A percentile compares a stretch with the other conserved stretches of the same genome.
These are phyloP conservation scores for Andrena camellia DNA, from an alignment of 2,888 invertebrate genomes.

Conservation along the genomic window DNA sequence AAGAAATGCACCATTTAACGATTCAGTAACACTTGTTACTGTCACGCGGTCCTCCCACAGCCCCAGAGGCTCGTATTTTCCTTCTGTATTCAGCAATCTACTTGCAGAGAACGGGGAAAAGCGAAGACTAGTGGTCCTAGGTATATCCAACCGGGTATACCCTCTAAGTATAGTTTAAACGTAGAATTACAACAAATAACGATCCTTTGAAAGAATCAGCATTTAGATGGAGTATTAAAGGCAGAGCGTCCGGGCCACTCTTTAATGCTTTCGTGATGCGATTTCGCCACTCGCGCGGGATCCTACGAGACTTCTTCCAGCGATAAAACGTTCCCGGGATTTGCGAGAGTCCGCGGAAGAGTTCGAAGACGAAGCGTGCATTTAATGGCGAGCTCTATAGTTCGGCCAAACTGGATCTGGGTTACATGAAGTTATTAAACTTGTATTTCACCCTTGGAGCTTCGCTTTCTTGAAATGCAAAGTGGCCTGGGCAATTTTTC, in stretches of 20 bases:
- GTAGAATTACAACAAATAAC: slow-evolving; percentile 75
- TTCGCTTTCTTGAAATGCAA: neutral
- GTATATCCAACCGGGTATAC: slow-evolving; percentile 20
- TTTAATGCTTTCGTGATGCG: slow-evolving; percentile 57
- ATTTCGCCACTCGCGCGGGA: slow-evolving; percentile 41
- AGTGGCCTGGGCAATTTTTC: neutral
- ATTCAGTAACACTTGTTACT: too few relatives aligned
- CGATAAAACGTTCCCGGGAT: slow-evolving; percentile 38
- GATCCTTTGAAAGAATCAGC: slow-evolving; percentile 77
- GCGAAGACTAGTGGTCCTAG: slow-evolving; percentile 2
- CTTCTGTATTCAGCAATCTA: too few relatives aligned
- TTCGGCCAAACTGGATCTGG: neutral
- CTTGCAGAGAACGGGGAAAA: neutral
- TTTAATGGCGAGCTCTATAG: slow-evolving; percentile 23
- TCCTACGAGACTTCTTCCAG: slow-evolving; percentile 13
- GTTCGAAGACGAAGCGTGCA: slow-evolving; percentile 29
- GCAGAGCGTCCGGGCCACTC: slow-evolving; percentile 6
- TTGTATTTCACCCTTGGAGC: neutral
- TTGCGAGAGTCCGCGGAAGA: slow-evolving; percentile 17
- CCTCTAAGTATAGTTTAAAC: slow-evolving; percentile 72
- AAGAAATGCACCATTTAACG: too few relatives aligned
- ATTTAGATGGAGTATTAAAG: slow-evolving; percentile 76
- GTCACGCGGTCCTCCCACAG: neutral
- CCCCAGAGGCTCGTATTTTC: neutral
- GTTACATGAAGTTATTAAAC: slow-evolving; percentile 33